Conservation (phyloP, 2,113 vertebrate genomes). For the Acinonyx jubatus region DNA sequence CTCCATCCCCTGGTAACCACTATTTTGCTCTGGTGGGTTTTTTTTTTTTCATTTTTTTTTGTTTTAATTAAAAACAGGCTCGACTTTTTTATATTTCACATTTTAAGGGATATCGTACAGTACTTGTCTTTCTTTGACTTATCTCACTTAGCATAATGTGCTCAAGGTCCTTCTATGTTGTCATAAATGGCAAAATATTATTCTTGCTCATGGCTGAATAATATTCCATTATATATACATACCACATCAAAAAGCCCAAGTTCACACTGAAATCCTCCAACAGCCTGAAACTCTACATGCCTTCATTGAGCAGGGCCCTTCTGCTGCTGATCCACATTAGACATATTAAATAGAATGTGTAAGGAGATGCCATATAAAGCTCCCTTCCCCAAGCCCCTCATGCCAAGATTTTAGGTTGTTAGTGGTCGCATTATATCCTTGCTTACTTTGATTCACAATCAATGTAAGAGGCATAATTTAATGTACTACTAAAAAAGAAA, state of each 20-base stretch:
- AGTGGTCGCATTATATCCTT: neutral
- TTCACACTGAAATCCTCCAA: neutral
- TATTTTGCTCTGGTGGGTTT: neutral
- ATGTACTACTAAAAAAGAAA: neutral
- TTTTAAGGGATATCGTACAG: neutral
- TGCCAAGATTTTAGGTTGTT: neutral
- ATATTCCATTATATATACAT: neutral
- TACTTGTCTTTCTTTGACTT: neutral
- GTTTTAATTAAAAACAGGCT: too few species aligned
- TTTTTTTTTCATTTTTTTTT: neutral
- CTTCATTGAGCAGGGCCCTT: conserved; percentile 65
- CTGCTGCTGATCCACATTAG: neutral
- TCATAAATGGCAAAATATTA: neutral
- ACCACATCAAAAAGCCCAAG: neutral
- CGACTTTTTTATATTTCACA: neutral
- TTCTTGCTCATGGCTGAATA: neutral
- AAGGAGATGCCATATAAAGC: neutral
- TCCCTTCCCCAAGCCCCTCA: neutral
- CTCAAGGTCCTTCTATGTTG: neutral
- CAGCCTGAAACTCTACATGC: neutral
- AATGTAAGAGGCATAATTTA: neutral
- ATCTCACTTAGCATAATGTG: neutral
- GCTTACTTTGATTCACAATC: neutral
- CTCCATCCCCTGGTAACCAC: neutral
- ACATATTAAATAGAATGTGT: neutral